phyloP scores from a whole-genome alignment of 2,113 vertebrate genomes.

The Indri indri region DNA sequence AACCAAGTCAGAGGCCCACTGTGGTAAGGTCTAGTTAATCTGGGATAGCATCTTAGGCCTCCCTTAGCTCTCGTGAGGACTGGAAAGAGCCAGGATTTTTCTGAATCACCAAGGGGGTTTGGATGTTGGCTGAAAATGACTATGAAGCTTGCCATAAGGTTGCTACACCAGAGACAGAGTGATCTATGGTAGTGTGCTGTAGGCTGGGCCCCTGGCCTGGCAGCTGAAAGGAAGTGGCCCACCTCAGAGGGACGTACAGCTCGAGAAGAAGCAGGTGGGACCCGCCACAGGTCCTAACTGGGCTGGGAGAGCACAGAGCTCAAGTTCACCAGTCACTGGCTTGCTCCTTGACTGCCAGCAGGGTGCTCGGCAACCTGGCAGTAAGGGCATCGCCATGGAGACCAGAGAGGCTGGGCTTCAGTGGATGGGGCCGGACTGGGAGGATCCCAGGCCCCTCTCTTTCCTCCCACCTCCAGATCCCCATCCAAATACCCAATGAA shows the following conservation, averaged over 20 bases:
- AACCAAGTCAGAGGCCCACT: fast-evolving
- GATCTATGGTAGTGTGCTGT: no score
- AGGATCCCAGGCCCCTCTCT: not conserved
- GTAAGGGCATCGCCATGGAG: not conserved
- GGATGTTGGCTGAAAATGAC: not conserved
- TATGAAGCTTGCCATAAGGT: not conserved
- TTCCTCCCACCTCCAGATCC: not conserved
- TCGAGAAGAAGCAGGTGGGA: not conserved
- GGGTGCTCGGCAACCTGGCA: not conserved
- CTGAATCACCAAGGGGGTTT: not conserved
- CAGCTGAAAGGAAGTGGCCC: not conserved
- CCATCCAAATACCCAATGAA: not conserved
- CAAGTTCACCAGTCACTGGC: not conserved
- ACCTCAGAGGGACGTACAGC: not conserved
- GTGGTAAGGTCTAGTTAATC: not conserved
- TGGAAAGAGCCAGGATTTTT: not conserved
- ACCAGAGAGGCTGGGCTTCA: not conserved
- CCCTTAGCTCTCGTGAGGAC: not conserved
- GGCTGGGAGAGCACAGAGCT: not conserved
- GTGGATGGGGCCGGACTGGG: not conserved
- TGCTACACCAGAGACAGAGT: not conserved
- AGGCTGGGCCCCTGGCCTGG: not conserved
- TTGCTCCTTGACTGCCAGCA: not conserved
- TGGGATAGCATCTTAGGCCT: not conserved
- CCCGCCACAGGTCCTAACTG: no score